These are phyloP conservation scores for Ciconia stormi DNA, from an alignment of 2,113 vertebrate genomes.

Conservation along the genomic window DNA sequence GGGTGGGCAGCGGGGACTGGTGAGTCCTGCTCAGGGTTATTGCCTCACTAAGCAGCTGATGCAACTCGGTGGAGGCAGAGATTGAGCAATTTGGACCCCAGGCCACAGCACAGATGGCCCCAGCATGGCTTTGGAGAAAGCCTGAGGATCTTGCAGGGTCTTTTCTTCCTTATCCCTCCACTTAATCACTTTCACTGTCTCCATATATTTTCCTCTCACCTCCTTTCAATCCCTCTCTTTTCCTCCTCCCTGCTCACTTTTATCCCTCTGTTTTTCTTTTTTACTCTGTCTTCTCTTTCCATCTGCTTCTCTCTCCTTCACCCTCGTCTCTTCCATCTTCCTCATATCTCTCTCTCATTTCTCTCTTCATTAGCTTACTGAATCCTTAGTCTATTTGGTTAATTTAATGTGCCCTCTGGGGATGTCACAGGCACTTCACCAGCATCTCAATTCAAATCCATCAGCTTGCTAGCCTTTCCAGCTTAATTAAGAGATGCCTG, in stretches of 20 bases:
- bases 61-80: background rate
- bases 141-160: background rate
- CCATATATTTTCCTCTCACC: background rate
- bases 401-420: constrained; percentile 69
- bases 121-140: constrained; percentile 1
- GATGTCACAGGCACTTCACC: constrained; percentile 34
- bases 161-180: background rate
- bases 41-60: background rate
- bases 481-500: constrained; percentile 64
- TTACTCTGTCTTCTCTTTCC: background rate
- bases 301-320: background rate
- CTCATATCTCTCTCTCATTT: background rate
- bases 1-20: accelerated
- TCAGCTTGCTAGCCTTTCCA: constrained; percentile 52
- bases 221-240: background rate
- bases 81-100: background rate
- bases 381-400: constrained; percentile 65
- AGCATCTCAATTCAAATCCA: constrained; percentile 55
- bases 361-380: constrained; percentile 58
- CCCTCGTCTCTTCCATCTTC: background rate
- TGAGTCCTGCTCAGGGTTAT: background rate
- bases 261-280: background rate
- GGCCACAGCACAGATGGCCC: background rate
- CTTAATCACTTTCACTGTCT: background rate
- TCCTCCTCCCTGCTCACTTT: background rate